A percentile compares a stretch with the other conserved stretches of the same genome.
Conservation (phyloP, 2,113 vertebrate genomes). For the Penelope pileata region DNA sequence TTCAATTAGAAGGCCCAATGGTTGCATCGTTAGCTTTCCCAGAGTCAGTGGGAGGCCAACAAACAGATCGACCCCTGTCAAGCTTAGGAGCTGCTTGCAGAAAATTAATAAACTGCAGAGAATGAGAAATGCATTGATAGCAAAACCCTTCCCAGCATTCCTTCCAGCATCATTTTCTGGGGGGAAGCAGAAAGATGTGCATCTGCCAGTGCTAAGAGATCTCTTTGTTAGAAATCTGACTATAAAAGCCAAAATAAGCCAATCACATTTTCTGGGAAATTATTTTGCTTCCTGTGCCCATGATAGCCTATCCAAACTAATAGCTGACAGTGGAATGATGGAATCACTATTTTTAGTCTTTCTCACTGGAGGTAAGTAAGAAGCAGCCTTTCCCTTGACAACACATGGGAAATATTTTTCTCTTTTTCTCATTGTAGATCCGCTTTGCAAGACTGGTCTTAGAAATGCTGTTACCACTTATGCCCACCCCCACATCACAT, state of each 20-base stretch:
- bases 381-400: neutral
- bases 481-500: neutral
- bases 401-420: neutral
- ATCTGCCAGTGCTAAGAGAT: neutral
- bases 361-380: neutral
- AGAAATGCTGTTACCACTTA: neutral
- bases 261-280: neutral
- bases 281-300: neutral
- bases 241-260: neutral
- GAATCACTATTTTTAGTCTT: neutral
- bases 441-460: neutral
- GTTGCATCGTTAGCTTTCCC: neutral
- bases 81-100: neutral
- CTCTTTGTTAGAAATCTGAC: neutral
- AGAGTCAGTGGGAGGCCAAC: neutral
- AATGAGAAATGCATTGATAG: neutral
- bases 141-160: neutral
- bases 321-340: neutral
- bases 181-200: neutral
- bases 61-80: neutral
- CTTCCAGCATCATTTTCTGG: neutral
- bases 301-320: neutral
- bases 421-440: neutral
- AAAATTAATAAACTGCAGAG: neutral
- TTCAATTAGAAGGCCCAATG: neutral